Evolutionary conservation across 92 coral and sea anemone species (phyloP).

Genomic region (Porites evermanni): DNA sequence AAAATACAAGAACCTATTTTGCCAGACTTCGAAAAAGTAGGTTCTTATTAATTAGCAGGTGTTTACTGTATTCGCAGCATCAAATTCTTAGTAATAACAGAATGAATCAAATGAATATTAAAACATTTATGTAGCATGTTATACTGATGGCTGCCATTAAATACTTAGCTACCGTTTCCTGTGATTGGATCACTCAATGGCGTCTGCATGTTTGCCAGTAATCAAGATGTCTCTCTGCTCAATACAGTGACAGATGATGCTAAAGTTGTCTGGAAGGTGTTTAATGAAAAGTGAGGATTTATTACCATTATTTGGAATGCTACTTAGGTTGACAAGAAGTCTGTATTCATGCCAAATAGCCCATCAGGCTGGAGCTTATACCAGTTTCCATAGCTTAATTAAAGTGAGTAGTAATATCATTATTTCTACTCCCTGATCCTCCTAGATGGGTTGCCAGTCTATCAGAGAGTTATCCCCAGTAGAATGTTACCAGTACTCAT

Average conservation of each 20-base stretch:
- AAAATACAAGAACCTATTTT: too few species aligned
- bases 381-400: background rate
- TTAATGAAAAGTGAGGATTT: conserved; percentile 80
- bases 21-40: too few species aligned
- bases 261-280: conserved; percentile 88
- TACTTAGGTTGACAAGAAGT: too few species aligned
- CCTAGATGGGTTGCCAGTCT: too few species aligned
- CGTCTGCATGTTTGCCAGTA: conserved; percentile 97
- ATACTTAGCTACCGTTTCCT: conserved; percentile 87
- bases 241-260: conserved; percentile 92
- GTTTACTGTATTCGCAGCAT: background rate
- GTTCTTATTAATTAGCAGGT: too few species aligned
- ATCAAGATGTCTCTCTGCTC: conserved; percentile 80
- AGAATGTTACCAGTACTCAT: too few species aligned
- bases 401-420: too few species aligned
- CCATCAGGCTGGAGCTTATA: background rate
- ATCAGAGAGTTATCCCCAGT: too few species aligned
- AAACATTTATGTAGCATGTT: background rate
- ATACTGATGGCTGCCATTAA: background rate
- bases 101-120: too few species aligned
- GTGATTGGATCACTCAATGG: conserved; percentile 97
- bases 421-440: too few species aligned
- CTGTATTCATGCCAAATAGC: too few species aligned
- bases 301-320: too few species aligned
- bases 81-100: background rate